Base-by-base conservation (phyloP, 2,888 invertebrate genomes). In the Andricus curvator region DNA sequence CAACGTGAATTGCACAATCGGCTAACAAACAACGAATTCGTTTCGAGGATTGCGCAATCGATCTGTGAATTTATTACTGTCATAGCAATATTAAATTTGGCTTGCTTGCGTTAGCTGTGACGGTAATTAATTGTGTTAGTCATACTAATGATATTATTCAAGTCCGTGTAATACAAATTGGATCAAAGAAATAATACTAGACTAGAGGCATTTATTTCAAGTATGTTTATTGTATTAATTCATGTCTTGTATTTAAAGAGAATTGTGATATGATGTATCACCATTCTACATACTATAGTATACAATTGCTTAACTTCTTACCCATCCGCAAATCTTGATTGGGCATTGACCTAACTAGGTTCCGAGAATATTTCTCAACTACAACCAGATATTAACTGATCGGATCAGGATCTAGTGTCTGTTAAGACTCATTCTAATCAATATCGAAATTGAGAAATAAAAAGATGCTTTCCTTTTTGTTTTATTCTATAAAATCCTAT, bases 241-340 rank as follows among this genome's bases (percentile, higher is more conserved):
- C n/a, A 6, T 56, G n/a, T 56, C 56, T 8, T 56, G 9, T 11
- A 17, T 4, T 56, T 56, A 56, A 56, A n/a, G 15, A 48, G 17
- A 22, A 56, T 56, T 56, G 9, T n/a, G 56, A n/a, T n/a, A n/a
- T 56, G 56, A 56, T 56, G n/a, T 20, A 56, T 56, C n/a, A 51
- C 51, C 9, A n/a, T 51, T 20, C 8, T 51, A 2, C 51, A 20
- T 51, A n/a, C 8, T 51, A 51, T 51, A 20, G 6, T n/a, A 56
- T 56, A 56, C 9, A 56, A n/a, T 56, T 56, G 56, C 56, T 11
- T 8, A 56, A 56, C 56, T 56, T 56, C 11, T n/a, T 22, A 22
- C 56, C n/a, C 56, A 56, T 56, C 56, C 20, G n/a, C n/a, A 56
- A 56, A 56, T 56, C 56, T 22, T 56, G n/a, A 56, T 56, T 56